A percentile compares a stretch with the other conserved stretches of the same genome.
phyloP scores from a whole-genome alignment of 2,888 invertebrate genomes.

The Lapara coniferarum region DNA sequence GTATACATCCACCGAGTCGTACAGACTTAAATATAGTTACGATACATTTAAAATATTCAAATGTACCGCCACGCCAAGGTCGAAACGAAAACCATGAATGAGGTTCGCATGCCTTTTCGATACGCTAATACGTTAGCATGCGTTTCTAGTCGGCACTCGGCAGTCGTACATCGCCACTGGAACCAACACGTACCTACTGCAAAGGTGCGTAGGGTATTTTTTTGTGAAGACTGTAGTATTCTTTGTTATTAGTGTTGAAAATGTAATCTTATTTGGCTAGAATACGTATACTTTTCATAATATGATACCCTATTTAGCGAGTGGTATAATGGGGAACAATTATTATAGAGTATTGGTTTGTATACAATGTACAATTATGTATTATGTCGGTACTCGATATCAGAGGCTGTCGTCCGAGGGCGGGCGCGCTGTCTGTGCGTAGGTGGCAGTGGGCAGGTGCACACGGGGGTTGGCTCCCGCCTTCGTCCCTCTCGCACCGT shows the following conservation, averaged over 20 bases:
- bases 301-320: background rate
- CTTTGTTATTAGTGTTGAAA: too few species aligned
- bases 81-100: slow-evolving; percentile 19
- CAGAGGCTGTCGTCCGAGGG: slow-evolving; percentile 33
- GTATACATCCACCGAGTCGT: slow-evolving; percentile 28
- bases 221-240: background rate
- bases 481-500: slow-evolving; percentile 66
- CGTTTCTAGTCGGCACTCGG: background rate
- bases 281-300: background rate
- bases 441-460: slow-evolving; percentile 57
- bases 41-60: slow-evolving; percentile 25
- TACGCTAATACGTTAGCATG: slow-evolving; percentile 13
- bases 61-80: slow-evolving; percentile 20
- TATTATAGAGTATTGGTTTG: background rate
- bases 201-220: background rate
- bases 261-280: background rate
- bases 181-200: too few species aligned
- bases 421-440: slow-evolving; percentile 38
- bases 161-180: too few species aligned
- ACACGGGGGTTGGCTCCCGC: slow-evolving; percentile 64
- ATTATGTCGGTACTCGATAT: background rate
- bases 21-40: slow-evolving; percentile 5
- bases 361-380: background rate
- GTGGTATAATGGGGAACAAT: background rate
- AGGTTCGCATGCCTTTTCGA: slow-evolving; percentile 16